Evolutionary conservation across 2,888 invertebrate genomes (phyloP).

Genomic region (Hylaea fasciaria): DNA sequence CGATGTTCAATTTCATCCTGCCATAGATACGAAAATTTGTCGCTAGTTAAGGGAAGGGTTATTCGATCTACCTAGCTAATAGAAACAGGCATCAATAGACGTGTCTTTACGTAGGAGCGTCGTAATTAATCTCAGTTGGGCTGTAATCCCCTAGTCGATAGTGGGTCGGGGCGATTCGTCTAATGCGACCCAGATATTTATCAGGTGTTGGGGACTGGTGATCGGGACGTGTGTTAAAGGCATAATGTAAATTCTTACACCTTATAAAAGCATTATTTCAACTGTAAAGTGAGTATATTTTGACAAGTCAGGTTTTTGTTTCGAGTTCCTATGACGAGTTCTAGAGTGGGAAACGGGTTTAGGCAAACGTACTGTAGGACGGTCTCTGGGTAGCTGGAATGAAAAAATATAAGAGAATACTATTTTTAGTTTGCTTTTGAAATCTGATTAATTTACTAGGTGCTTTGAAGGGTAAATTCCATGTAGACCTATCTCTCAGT

Average conservation of each 20-base stretch:
- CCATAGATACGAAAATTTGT: neutral
- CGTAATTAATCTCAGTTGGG: conserved; percentile 71
- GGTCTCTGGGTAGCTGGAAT: too few relatives aligned
- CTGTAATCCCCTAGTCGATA: conserved; percentile 61
- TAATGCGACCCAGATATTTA: conserved; percentile 42
- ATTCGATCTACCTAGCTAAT: conserved; percentile 13
- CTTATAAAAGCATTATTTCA: too few relatives aligned
- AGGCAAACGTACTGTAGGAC: too few relatives aligned
- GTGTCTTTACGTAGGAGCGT: conserved; percentile 33
- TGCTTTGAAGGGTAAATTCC: too few relatives aligned
- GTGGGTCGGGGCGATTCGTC: conserved; percentile 39
- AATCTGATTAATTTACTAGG: too few relatives aligned
- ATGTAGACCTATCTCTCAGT: too few relatives aligned
- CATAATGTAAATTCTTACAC: neutral
- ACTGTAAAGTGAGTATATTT: too few relatives aligned
- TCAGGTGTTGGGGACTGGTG: conserved; percentile 30
- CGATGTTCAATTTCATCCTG: neutral
- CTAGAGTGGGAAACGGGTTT: too few relatives aligned
- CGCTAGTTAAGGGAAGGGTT: neutral
- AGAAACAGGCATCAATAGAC: conserved; percentile 37
- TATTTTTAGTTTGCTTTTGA: too few relatives aligned
- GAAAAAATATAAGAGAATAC: too few relatives aligned
- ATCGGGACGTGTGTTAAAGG: conserved; percentile 10
- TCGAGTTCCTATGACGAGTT: too few relatives aligned
- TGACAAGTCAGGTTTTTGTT: too few relatives aligned